Evolutionary conservation across 2,113 vertebrate species (phyloP).

Genomic region (Lophochroa leadbeateri): DNA sequence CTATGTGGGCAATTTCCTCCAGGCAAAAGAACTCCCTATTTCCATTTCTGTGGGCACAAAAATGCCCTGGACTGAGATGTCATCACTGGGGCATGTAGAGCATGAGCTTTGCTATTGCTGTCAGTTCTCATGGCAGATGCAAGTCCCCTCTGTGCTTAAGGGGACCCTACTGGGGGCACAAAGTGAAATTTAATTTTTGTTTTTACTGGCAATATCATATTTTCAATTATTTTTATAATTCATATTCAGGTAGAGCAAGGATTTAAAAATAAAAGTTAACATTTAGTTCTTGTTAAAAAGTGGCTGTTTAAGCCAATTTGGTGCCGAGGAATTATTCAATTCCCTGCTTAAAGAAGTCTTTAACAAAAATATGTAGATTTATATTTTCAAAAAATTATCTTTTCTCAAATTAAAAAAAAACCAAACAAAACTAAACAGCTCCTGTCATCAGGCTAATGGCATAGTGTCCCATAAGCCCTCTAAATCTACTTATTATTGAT

Average conservation of each 20-base stretch:
- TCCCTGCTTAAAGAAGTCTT: not conserved
- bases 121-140: not conserved
- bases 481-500: conserved; percentile 60
- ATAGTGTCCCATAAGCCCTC: not conserved
- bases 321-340: not conserved
- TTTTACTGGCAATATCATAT: not conserved
- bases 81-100: not conserved
- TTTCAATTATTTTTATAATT: not conserved
- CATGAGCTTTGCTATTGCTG: not conserved
- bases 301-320: not conserved
- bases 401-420: not conserved
- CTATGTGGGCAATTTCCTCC: not conserved
- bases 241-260: not conserved
- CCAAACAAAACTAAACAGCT: not conserved
- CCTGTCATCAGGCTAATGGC: conserved; percentile 9
- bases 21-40: not conserved
- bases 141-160: not conserved
- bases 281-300: not conserved
- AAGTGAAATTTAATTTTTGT: not conserved
- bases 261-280: not conserved
- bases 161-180: not conserved
- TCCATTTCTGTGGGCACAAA: not conserved
- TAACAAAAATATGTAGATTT: not conserved
- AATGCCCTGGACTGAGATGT: not conserved
- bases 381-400: not conserved